These are phyloP conservation scores for Rhizoglyphus robini DNA, from an alignment of 1,140 invertebrate species.

Conservation along the genomic window DNA sequence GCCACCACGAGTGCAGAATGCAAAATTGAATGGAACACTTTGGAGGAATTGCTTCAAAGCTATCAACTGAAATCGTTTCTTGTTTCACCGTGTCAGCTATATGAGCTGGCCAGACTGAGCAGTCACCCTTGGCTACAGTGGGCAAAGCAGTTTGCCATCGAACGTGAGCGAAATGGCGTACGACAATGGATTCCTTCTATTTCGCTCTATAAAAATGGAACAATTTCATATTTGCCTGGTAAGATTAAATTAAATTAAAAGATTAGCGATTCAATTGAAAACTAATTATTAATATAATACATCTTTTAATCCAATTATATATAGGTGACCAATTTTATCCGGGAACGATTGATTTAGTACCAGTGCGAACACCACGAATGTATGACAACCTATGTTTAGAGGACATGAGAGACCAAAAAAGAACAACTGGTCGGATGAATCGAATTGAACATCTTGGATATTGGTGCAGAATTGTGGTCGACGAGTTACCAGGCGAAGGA, in stretches of 20 bases:
- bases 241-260: background rate
- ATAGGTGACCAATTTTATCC: conserved; percentile 14
- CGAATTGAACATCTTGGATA: conserved; percentile 10
- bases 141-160: conserved; percentile 28
- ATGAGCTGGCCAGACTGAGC: conserved; percentile 33
- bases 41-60: background rate
- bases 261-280: background rate
- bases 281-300: background rate
- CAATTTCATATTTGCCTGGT: conserved; percentile 9
- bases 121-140: conserved; percentile 28
- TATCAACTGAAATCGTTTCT: background rate
- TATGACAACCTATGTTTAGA: background rate
- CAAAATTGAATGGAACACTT: background rate
- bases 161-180: conserved; percentile 26
- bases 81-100: conserved; percentile 35
- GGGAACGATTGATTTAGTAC: background rate
- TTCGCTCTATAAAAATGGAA: background rate
- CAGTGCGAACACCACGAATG: background rate
- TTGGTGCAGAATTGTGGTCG: background rate
- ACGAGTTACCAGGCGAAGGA: background rate
- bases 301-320: background rate
- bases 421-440: background rate
- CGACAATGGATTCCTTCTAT: conserved; percentile 31
- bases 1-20: background rate
- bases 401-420: background rate